These are phyloP conservation scores for Telmatochromis brachygnathus DNA, from an alignment of 2,113 vertebrate species.

Conservation along the genomic window DNA sequence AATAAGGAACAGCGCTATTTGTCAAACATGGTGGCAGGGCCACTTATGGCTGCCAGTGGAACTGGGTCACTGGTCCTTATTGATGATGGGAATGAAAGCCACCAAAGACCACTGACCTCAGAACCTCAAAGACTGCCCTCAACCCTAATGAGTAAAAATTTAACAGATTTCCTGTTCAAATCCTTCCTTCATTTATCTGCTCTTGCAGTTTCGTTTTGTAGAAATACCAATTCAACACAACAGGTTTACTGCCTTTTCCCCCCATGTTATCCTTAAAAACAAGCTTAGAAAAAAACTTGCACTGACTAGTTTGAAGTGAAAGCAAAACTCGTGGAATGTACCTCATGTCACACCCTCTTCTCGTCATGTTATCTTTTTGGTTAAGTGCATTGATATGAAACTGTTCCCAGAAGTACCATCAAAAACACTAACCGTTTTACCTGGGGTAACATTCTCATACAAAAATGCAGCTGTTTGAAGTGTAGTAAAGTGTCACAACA, in stretches of 20 bases:
- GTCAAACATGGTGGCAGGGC: neutral
- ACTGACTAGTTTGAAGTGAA: neutral
- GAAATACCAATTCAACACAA: neutral
- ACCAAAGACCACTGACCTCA: neutral
- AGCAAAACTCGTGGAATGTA: neutral
- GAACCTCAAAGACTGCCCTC: neutral
- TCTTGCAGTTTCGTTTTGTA: neutral
- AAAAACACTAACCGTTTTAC: neutral
- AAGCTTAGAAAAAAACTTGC: neutral
- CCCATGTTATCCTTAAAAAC: neutral
- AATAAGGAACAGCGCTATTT: neutral
- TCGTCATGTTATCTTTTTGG: neutral
- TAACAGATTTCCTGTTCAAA: neutral
- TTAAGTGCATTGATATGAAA: neutral
- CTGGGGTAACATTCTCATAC: neutral
- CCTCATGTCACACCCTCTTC: neutral
- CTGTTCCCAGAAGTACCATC: neutral
- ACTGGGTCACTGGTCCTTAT: neutral
- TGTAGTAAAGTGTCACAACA: neutral
- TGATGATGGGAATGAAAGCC: neutral
- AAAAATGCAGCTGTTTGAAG: neutral
- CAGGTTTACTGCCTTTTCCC: fast-evolving
- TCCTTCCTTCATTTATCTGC: neutral
- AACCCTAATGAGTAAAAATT: neutral
- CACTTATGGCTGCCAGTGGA: neutral